Evolutionary conservation across 1,140 invertebrate species (phyloP), one percentile per base, ranked within the genome.

Genomic region (Bicyclus anynana): DNA sequence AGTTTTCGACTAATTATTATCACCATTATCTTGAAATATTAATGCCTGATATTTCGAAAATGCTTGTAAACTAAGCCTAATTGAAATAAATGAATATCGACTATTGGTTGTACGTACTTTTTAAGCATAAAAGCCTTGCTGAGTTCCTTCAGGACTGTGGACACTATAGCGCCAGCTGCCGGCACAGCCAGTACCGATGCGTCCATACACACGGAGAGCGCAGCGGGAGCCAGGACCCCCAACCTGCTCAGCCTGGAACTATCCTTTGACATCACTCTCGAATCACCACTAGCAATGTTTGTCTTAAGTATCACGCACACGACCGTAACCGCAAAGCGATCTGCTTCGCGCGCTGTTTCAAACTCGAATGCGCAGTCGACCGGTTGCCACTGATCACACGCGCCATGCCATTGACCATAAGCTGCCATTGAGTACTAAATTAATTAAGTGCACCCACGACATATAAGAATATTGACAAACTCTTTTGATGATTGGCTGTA

Each of bases 141-240:
- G 13, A 87, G 74, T 55, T 87, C 84, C 53, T 85, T 85, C 4
- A 91, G 74, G 10, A 91, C 91, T 1, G 91, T 91, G 33, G 90
- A 90, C 33, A 92, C 90, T 53, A 92, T 90, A 29, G 91, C 90
- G 0, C 89, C 89, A 2, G 91, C 90, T 0, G 91, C 89, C 0
- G 91, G 91, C 40, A 91, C 87, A 2, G 89, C 90, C 27, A 91
- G 69, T 20, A 91, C 80, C 14, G 90, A 90, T 7, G 88, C 84
- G 57, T 90, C 89, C 77, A 90, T 86, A 59, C 82, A 85, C 6
- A 75, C 84, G 0, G 78, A 82, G 29, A 85, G 65, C 13, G 83
- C 84, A 0, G 83, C 84, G 20, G 84, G 82, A 3, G 82, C 84
- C 48, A 87, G 62, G 47, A 87, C 84, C 9, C 84, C 80, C 50